These are phyloP conservation scores for Typhlichthys subterraneus DNA, from an alignment of 2,797 vertebrate genomes.

Conservation along the genomic window DNA sequence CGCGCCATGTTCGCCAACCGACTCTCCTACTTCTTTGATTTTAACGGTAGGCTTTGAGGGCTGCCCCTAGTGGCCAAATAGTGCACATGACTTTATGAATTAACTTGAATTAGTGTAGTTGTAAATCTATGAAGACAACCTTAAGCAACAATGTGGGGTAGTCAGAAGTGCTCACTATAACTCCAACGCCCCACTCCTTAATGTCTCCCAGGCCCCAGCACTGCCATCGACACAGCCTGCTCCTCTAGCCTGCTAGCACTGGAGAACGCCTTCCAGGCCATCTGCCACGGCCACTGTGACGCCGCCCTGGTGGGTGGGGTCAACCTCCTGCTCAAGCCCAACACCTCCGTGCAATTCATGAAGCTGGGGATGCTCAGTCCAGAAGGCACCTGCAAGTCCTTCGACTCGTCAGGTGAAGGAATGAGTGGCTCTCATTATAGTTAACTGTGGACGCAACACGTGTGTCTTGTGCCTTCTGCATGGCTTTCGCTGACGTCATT, in stretches of 20 bases:
- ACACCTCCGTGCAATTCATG: slow-evolving; percentile 97
- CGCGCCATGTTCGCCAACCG: slow-evolving; percentile 97
- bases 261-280: slow-evolving; percentile 89
- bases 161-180: too few relatives aligned
- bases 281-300: slow-evolving; percentile 82
- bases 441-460: too few relatives aligned
- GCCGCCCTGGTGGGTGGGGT: slow-evolving; percentile 91
- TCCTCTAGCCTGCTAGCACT: slow-evolving; percentile 92
- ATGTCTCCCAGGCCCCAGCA: slow-evolving; percentile 84
- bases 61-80: neutral
- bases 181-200: neutral
- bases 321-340: slow-evolving; percentile 91
- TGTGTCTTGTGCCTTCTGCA: neutral
- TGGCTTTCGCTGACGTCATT: neutral
- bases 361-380: slow-evolving; percentile 94
- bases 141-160: too few relatives aligned
- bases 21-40: slow-evolving; percentile 93
- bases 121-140: too few relatives aligned
- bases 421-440: neutral
- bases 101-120: too few relatives aligned
- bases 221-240: slow-evolving; percentile 93
- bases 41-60: slow-evolving; percentile 79
- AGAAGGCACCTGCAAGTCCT: slow-evolving; percentile 89
- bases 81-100: too few relatives aligned
- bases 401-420: slow-evolving; percentile 85